Evolutionary conservation across 1,140 invertebrate genomes (phyloP).

Genomic region (Papilio helenus): DNA sequence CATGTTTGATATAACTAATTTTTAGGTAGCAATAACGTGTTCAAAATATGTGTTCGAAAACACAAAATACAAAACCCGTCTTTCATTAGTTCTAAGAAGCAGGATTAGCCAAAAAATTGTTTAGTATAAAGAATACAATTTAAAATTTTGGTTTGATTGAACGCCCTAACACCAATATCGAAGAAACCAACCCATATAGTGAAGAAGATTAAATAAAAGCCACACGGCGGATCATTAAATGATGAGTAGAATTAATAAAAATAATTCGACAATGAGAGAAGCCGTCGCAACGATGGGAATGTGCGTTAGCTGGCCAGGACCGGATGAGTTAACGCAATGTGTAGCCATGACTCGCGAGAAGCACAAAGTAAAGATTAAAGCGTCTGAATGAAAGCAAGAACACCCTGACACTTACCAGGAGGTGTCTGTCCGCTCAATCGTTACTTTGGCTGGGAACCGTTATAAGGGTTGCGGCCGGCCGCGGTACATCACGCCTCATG

Average conservation of each 20-base stretch:
- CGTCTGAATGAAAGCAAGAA: slow-evolving; percentile 78
- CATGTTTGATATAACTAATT: background rate
- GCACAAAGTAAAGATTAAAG: slow-evolving; percentile 83
- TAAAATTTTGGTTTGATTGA: background rate
- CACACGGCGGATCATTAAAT: slow-evolving; percentile 18
- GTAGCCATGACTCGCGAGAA: slow-evolving; percentile 62
- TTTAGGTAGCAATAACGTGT: background rate
- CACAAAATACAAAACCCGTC: background rate
- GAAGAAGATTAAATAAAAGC: slow-evolving; percentile 16
- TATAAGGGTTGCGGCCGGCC: slow-evolving; percentile 74
- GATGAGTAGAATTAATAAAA: slow-evolving; percentile 19
- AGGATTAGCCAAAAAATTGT: background rate
- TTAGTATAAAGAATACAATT: background rate
- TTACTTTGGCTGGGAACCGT: slow-evolving; percentile 76
- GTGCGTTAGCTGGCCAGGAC: slow-evolving; percentile 15
- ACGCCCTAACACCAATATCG: slow-evolving; percentile 27
- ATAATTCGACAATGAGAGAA: slow-evolving; percentile 19
- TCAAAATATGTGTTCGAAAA: background rate
- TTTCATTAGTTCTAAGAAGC: background rate
- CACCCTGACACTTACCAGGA: slow-evolving; percentile 81
- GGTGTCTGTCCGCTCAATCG: slow-evolving; percentile 77
- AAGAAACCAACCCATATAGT: slow-evolving; percentile 16
- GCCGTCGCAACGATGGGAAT: background rate
- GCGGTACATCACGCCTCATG: slow-evolving; percentile 77
- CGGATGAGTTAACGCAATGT: slow-evolving; percentile 40